Evolutionary conservation across 2,113 vertebrate species (phyloP).

Genomic region (Onychorhynchus coronatus): DNA sequence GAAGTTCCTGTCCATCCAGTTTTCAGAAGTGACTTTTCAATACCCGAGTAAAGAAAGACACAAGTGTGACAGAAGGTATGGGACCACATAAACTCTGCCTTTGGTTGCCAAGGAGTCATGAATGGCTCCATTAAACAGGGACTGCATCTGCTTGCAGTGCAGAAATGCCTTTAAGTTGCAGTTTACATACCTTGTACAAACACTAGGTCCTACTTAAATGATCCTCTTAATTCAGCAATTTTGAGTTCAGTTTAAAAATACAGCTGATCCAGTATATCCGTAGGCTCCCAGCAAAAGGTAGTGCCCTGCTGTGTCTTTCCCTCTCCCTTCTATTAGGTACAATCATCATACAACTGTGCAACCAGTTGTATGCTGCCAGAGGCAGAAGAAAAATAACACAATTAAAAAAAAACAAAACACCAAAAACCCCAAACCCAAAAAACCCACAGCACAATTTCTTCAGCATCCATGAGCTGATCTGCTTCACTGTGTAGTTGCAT

Average conservation of each 20-base stretch:
- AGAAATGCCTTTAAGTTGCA: not conserved
- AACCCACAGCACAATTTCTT: not conserved
- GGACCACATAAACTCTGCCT: accelerated
- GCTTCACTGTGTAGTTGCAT: not conserved
- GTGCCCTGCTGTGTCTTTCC: not conserved
- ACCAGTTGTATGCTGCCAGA: not conserved
- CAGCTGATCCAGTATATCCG: not conserved
- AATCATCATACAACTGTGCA: not conserved
- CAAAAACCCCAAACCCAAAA: not conserved
- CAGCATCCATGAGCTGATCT: not conserved
- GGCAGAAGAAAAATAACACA: not conserved
- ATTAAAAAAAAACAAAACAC: not conserved
- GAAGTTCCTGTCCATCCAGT: not conserved
- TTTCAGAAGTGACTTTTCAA: not conserved
- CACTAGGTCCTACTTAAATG: not conserved
- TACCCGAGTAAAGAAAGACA: not conserved
- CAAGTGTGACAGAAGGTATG: accelerated
- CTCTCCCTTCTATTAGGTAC: not conserved
- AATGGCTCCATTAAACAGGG: not conserved
- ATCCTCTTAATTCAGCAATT: not conserved
- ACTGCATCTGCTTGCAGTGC: not conserved
- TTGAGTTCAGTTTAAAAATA: not conserved
- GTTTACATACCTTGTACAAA: not conserved
- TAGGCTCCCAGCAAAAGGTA: not conserved
- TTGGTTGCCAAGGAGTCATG: not conserved